phyloP scores from a whole-genome alignment of 2,888 invertebrate genomes.

The Drosophila mercatorum region DNA sequence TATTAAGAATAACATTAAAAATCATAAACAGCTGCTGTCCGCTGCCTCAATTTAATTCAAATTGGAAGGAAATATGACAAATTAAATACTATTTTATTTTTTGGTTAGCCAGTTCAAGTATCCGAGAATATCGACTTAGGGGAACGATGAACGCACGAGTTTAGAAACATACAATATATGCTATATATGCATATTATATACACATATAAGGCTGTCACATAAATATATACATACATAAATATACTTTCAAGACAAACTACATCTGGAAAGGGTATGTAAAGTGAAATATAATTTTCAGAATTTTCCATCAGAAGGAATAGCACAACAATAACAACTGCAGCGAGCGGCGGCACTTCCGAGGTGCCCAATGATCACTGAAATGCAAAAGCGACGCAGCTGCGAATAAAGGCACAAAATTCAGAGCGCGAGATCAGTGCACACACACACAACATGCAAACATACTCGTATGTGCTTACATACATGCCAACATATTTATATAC shows the following conservation, averaged over 20 bases:
- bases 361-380: not conserved
- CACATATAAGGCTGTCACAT: not conserved
- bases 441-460: not conserved
- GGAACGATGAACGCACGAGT: too few relatives aligned
- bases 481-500: not conserved
- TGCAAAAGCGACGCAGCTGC: constrained; percentile 3
- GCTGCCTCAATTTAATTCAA: not conserved
- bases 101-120: too few relatives aligned
- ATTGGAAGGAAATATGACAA: not conserved
- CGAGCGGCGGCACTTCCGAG: not conserved
- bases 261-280: not conserved
- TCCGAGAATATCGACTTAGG: too few relatives aligned
- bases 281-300: not conserved
- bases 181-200: not conserved
- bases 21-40: not conserved
- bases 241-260: not conserved
- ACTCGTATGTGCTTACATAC: not conserved
- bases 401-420: constrained; percentile 1
- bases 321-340: not conserved
- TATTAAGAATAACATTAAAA: not conserved
- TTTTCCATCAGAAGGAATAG: not conserved
- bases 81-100: not conserved
- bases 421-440: too few relatives aligned
- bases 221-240: not conserved
- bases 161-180: not conserved